phyloP scores from a whole-genome alignment of 2,113 vertebrate genomes.

The Eonycteris spelaea region DNA sequence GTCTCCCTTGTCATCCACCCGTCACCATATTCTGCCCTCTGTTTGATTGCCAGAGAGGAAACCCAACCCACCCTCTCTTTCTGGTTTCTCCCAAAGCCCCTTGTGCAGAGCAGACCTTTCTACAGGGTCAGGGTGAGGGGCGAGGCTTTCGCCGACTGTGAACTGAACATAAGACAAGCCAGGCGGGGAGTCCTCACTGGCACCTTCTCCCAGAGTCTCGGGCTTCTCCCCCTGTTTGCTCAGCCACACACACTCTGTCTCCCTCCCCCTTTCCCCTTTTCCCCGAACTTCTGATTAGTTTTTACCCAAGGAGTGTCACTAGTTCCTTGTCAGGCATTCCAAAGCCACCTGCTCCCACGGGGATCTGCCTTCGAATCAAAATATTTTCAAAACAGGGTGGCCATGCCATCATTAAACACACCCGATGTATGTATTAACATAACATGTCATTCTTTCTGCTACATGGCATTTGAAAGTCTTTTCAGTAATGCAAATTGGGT shows the following conservation, averaged over 20 bases:
- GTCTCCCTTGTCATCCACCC: neutral
- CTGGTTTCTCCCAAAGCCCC: neutral
- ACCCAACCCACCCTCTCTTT: neutral
- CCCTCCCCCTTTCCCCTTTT: neutral
- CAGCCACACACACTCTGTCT: neutral
- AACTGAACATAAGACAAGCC: no score
- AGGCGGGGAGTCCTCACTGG: neutral
- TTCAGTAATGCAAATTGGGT: neutral
- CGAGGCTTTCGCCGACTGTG: neutral
- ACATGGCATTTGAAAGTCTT: neutral
- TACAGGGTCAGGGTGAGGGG: neutral
- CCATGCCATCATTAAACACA: neutral
- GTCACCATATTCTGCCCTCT: neutral
- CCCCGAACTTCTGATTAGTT: neutral
- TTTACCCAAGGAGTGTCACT: neutral
- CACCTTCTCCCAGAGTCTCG: neutral
- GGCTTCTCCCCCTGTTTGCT: neutral
- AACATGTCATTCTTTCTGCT: neutral
- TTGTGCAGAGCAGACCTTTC: neutral
- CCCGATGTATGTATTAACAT: neutral
- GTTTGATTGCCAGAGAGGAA: neutral
- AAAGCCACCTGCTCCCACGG: neutral
- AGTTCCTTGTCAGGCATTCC: neutral
- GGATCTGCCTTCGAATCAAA: neutral
- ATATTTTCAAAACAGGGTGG: neutral